Percentiles rank a stretch among this genome's conserved stretches.
phyloP scores from a whole-genome alignment of 2,113 vertebrate species.

The Elachura formosa region DNA sequence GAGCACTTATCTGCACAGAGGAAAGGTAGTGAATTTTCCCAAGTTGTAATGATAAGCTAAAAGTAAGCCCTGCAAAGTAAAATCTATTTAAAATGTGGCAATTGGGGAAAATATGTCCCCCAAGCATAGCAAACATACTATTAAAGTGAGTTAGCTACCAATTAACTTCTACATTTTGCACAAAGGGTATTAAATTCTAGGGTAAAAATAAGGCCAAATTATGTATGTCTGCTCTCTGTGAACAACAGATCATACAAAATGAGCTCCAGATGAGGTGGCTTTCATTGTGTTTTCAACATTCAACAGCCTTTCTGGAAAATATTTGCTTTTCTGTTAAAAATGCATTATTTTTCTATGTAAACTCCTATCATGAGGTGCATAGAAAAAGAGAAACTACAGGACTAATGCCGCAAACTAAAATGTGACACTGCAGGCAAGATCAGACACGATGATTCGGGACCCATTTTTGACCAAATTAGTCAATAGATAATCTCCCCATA shows the following conservation, averaged over 20 bases:
- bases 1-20: slow-evolving; percentile 11
- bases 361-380: not conserved
- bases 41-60: slow-evolving; percentile 47
- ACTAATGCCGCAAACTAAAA: not conserved
- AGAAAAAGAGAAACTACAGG: not conserved
- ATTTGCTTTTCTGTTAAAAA: slow-evolving; percentile 30
- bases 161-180: slow-evolving; percentile 65
- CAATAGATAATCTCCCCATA: not conserved
- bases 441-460: not conserved
- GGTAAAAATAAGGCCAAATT: slow-evolving; percentile 61
- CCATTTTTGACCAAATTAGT: not conserved
- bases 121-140: slow-evolving; percentile 56
- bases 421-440: not conserved
- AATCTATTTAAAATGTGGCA: slow-evolving; percentile 60
- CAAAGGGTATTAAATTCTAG: slow-evolving; percentile 40
- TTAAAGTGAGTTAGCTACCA: slow-evolving; percentile 69
- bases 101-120: slow-evolving; percentile 61
- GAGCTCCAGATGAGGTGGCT: not conserved
- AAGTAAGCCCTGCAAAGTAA: slow-evolving; percentile 60
- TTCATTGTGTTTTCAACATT: not conserved
- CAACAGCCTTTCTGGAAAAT: not conserved
- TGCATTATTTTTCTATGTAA: not conserved
- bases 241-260: slow-evolving; percentile 48
- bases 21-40: slow-evolving; percentile 44
- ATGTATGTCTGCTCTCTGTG: slow-evolving; percentile 6